Percentiles rank a stretch among this genome's conserved stretches.
phyloP scores from a whole-genome alignment of 2,113 vertebrate species.

The Mesembrinibis cayennensis region DNA sequence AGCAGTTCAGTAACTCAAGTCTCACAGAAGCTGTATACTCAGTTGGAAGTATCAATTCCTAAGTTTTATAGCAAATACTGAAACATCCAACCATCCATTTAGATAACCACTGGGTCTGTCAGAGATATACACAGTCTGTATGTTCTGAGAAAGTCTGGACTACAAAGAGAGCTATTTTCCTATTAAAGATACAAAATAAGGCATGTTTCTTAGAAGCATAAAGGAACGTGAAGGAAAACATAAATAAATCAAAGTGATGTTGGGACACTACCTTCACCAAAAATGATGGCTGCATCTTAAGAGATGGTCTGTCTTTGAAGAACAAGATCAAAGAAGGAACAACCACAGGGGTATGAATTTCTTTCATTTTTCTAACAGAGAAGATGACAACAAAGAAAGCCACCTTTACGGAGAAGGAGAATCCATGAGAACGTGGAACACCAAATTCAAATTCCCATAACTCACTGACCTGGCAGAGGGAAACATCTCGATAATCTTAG shows the following conservation, averaged over 20 bases:
- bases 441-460: not conserved
- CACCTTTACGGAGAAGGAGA: not conserved
- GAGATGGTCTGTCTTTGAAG: not conserved
- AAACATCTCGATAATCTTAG: not conserved
- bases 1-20: not conserved
- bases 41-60: not conserved
- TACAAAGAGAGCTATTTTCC: not conserved
- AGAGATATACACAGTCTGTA: not conserved
- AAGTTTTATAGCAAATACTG: not conserved
- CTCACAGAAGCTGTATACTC: not conserved
- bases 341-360: not conserved
- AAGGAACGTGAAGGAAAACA: not conserved
- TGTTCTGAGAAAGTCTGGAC: not conserved
- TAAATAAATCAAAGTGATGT: not conserved
- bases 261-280: not conserved
- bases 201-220: not conserved
- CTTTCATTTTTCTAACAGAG: not conserved
- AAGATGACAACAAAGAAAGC: not conserved
- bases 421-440: not conserved
- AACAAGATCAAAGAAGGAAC: not conserved
- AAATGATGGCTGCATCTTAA: not conserved
- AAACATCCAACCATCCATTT: not conserved
- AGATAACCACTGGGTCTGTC: not conserved
- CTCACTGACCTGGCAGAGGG: not conserved
- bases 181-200: not conserved